Base-by-base conservation (phyloP, 2,888 invertebrate genomes). In the Actias luna region DNA sequence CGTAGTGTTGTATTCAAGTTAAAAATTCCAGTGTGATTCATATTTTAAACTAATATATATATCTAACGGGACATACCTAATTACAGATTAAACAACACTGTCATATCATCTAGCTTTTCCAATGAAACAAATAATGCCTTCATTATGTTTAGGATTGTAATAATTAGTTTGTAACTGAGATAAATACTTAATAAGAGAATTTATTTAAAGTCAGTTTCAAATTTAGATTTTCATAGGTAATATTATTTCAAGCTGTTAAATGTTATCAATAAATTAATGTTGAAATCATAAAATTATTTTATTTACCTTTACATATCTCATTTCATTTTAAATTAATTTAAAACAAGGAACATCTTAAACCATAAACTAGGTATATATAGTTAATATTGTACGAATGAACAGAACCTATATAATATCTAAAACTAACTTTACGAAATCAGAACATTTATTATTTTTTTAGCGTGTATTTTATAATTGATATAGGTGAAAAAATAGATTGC, bases 231-330 rank as follows among this genome's bases (percentile, higher is more conserved):
- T 67, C 65, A 71, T 70, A 71, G 69, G 69, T 69, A 74, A 74
- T 75, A 74, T 71, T 73, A 77, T 75, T 75, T 74, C 76, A 74
- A 61, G 57, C 68, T 69, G 72, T 72, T 72, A 57, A 71, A 72
- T 72, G 71, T 72, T 73, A 69, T 64, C 66, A 73, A 69, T 63
- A 65, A 65, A 64, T 63, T 39, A 61, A 71, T 72, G 77, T 79
- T 79, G 55, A 76, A 77, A 74, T 75, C 64, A 69, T 64, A 66
- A 62, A 67, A 58, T 58, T 62, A 35, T 68, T 63, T 67, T 66
- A 63, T 67, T 69, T 22, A 42, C 8, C 7, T 33, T 29, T 27
- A 36, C 29, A 16, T 55, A 36, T 42, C 18, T 42, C 3, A 16
- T 25, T 16, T 33, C 7, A 8, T 10, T 12, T 59, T 14, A 7